These are phyloP conservation scores for Tupiocoris notatus DNA, from an alignment of 2,888 invertebrate genomes.

Conservation along the genomic window DNA sequence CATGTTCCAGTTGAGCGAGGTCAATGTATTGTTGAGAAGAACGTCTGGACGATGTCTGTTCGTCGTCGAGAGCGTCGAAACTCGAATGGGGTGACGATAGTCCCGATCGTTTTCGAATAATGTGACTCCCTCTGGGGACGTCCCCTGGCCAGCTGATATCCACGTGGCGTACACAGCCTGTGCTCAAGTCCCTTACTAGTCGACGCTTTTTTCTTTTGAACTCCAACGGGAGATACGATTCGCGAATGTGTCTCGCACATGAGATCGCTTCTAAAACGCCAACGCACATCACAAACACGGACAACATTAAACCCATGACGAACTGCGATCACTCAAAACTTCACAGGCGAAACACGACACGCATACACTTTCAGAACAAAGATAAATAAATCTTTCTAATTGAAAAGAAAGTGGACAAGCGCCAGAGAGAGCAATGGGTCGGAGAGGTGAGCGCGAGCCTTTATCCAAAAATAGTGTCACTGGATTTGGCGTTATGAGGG, in stretches of 20 bases:
- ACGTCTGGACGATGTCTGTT: slow-evolving; percentile 4
- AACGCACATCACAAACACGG: slow-evolving; percentile 71
- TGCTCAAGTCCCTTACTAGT: slow-evolving; percentile 34
- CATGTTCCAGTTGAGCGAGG: slow-evolving; percentile 34
- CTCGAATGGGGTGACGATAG: slow-evolving; percentile 25
- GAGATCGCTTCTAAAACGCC: slow-evolving; percentile 70
- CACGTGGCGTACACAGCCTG: slow-evolving; percentile 40
- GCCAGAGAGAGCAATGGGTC: slow-evolving; percentile 30
- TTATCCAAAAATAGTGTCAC: slow-evolving; percentile 30
- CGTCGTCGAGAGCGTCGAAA: slow-evolving; percentile 22
- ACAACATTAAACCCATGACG: slow-evolving; percentile 71
- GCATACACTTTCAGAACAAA: slow-evolving; percentile 21
- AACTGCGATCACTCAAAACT: neutral
- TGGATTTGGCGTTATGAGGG: slow-evolving; percentile 6
- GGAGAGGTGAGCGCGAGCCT: slow-evolving; percentile 13
- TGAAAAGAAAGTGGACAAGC: slow-evolving; percentile 37
- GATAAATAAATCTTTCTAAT: slow-evolving; percentile 32
- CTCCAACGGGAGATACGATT: slow-evolving; percentile 53
- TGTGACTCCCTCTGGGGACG: slow-evolving; percentile 36
- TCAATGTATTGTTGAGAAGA: slow-evolving; percentile 12
- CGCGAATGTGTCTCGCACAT: slow-evolving; percentile 59
- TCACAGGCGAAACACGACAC: neutral
- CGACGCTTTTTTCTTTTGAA: slow-evolving; percentile 32
- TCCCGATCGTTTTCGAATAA: slow-evolving; percentile 29
- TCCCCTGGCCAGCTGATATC: slow-evolving; percentile 42